Base-by-base conservation (phyloP, 2,888 invertebrate species). In the Nipponacmea schrenckii region DNA sequence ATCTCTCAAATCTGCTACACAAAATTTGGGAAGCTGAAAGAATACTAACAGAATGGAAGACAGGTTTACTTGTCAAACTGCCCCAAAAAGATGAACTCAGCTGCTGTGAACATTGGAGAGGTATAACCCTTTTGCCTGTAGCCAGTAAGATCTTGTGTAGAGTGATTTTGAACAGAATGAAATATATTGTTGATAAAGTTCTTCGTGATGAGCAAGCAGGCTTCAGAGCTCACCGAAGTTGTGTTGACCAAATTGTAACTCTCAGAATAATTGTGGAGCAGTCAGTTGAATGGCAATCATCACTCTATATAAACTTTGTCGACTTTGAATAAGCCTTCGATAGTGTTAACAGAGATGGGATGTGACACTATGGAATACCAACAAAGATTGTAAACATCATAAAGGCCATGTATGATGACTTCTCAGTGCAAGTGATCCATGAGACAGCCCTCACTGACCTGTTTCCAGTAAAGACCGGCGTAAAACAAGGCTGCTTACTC, bases 61-160 rank as follows among this genome's bases (percentile, higher is more conserved):
- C 39, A 27, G 64, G 64, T 14, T 24, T 62, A 20, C 56, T 70
- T 27, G 44, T 65, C 39, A 66, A 66, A 31, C 39, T 56, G 27
- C 66, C 56, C 15, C 64, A 62, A 48, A 66, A 70, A 62, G 62
- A 65, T 14, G 8, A 70, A 15, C 64, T 70, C 17, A 56, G 68
- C 56, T 68, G 68, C 26, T 68, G 48, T 31, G 68, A 56, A 68
- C 48, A 68, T 56, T 68, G 56, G 68, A 26, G 62, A 68, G 10
- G 20, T 27, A 67, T 67, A 20, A 15, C 48, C 27, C 27, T 27
- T 31, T 20, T 68, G 48, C 31, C 56, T 14, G 68, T 68, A 50
- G 26, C 68, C 26, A 68, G 68, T 56, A 68, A 68, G 68, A 68
- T 68, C 68, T n/a, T 68, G 24, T 68, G 68, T 68, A 31, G 24